Conservation (phyloP, 2,888 invertebrate species). For the Aphodius sticticus region DNA sequence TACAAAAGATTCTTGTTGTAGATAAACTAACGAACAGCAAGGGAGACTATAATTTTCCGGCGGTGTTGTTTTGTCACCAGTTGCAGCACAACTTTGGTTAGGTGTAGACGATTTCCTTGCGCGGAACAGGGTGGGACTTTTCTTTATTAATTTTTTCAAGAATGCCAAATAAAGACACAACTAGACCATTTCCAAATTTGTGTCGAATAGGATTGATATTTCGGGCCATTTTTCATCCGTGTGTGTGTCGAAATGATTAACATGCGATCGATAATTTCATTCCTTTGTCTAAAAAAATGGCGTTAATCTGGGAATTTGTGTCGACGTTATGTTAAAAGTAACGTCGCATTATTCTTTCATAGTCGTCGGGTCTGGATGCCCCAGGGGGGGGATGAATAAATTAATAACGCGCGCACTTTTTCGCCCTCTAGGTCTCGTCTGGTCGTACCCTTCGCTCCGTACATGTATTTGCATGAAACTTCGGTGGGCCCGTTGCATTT, state of each 20-base stretch:
- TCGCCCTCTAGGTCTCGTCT: constrained; percentile 41
- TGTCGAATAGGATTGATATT: too few species aligned
- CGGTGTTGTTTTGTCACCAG: too few species aligned
- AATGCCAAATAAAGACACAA: too few species aligned
- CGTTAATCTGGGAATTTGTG: constrained; percentile 35
- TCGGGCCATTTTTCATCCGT: background rate
- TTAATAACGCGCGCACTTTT: constrained; percentile 49
- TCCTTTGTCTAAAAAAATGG: constrained; percentile 18
- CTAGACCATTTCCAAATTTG: too few species aligned
- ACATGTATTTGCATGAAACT: constrained; percentile 54
- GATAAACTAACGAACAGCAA: too few species aligned
- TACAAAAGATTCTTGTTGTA: too few species aligned
- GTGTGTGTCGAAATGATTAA: background rate
- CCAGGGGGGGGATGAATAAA: constrained; percentile 52
- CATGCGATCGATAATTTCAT: background rate
- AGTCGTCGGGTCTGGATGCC: constrained; percentile 49
- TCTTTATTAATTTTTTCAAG: too few species aligned
- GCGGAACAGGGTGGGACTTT: too few species aligned
- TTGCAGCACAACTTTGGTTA: too few species aligned
- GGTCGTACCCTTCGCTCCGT: constrained; percentile 47
- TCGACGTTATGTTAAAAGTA: constrained; percentile 47
- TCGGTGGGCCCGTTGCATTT: constrained; percentile 49
- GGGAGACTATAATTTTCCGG: too few species aligned
- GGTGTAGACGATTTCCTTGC: too few species aligned
- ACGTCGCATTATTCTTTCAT: constrained; percentile 50